Conservation (phyloP, 2,888 invertebrate genomes). For the Aricia artaxerxes region DNA sequence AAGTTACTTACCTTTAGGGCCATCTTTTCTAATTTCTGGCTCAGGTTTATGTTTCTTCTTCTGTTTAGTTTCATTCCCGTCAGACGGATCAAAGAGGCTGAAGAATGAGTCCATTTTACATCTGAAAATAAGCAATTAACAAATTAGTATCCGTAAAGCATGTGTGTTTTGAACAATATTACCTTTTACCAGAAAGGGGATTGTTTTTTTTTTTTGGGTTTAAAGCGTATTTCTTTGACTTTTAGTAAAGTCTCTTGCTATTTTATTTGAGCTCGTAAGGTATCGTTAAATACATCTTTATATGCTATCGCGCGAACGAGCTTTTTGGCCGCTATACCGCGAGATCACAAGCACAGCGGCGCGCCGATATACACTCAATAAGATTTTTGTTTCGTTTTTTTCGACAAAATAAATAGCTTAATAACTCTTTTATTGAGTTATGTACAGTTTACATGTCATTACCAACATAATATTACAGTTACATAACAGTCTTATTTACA, state of each 20-base stretch:
- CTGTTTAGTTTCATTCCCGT: conserved; percentile 67
- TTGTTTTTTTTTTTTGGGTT: too few species aligned
- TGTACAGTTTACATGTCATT: neutral
- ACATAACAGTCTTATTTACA: neutral
- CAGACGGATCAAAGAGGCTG: conserved; percentile 88
- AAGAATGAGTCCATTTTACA: conserved; percentile 89
- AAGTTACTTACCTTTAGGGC: conserved; percentile 56
- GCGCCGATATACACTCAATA: too few species aligned
- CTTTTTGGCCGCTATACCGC: too few species aligned
- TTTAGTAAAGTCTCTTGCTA: too few species aligned
- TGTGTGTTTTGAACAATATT: neutral
- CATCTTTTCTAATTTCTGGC: conserved; percentile 60
- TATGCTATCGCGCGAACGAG: too few species aligned
- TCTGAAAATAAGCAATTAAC: conserved; percentile 8
- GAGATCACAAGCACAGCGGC: too few species aligned
- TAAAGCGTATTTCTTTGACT: too few species aligned
- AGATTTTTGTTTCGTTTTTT: too few species aligned
- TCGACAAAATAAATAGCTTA: neutral
- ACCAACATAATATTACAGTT: neutral
- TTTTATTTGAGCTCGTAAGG: too few species aligned
- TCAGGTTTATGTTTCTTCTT: conserved; percentile 72
- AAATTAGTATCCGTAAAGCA: neutral
- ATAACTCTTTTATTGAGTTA: neutral
- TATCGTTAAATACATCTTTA: too few species aligned
- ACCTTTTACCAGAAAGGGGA: too few species aligned